Evolutionary conservation across 2,888 invertebrate genomes (phyloP), one percentile per base, ranked within the genome.

Genomic region (Laspeyria flexula): DNA sequence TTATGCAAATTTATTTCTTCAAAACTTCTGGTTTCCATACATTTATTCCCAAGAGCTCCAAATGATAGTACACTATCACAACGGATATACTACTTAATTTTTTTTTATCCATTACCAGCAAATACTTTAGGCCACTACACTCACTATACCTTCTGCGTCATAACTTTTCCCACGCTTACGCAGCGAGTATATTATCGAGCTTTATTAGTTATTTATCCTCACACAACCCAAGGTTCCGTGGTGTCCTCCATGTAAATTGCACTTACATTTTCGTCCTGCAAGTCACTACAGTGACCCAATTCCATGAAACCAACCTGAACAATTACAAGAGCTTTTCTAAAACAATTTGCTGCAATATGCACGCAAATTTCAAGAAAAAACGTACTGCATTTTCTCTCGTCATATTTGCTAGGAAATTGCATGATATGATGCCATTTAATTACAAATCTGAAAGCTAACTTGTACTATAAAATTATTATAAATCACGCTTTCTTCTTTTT

Each of bases 141-240:
- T 15, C 1, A 11, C 0, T 33, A 30, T 13, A 11, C 40, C 50
- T 44, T 39, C 40, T 50, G 40, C 4, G 9, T n/a, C 6, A 33
- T 31, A 16, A 9, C n/a, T 33, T 31, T 15, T 15, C 4, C 9
- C 10, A 16, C 25, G 15, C 72, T 70, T 76, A 75, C 70, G 60
- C 63, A 53, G 78, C 77, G 77, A 75, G 63, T 60, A 70, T 62
- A 74, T 86, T 88, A 87, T 87, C 80, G 76, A 70, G 73, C 77
- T 85, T 85, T 88, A 88, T 90, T 88, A 89, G 83, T 87, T 90
- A 90, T 90, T 89, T 88, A 88, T 89, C 81, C 83, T 54, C 70
- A 62, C 74, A 73, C 69, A 60, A 55, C 67, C 73, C 69, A 68
- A 75, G 75, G 73, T 67, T 71, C 46, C 70, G 67, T 35, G 44